phyloP scores from a whole-genome alignment of 2,888 invertebrate species.

The Asteroscopus sphinx region DNA sequence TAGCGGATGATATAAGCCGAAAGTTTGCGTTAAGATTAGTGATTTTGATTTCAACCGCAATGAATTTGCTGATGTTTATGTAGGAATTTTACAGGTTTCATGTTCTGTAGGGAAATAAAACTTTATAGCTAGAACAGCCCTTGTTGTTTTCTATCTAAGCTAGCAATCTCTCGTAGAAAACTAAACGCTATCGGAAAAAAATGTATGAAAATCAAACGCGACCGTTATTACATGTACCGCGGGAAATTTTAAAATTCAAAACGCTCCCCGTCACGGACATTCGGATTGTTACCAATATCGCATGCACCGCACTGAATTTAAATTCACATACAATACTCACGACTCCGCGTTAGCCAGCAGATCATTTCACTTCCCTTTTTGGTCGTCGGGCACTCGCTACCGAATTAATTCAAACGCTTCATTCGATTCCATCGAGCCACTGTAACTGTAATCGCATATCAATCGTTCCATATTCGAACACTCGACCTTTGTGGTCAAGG shows the following conservation, averaged over 20 bases:
- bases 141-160: slow-evolving; percentile 34
- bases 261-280: slow-evolving; percentile 71
- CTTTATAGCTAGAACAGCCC: slow-evolving; percentile 25
- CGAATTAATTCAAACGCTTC: slow-evolving; percentile 66
- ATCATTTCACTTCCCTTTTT: slow-evolving; percentile 67
- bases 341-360: slow-evolving; percentile 57
- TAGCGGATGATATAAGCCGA: slow-evolving; percentile 53
- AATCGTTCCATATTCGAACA: slow-evolving; percentile 78
- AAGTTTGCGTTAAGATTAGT: slow-evolving; percentile 41
- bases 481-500: slow-evolving; percentile 75
- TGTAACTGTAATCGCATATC: slow-evolving; percentile 71
- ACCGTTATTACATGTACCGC: slow-evolving; percentile 59
- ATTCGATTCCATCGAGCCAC: slow-evolving; percentile 69
- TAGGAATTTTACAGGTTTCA: slow-evolving; percentile 19
- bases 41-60: slow-evolving; percentile 41
- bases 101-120: slow-evolving; percentile 25
- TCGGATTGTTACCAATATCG: slow-evolving; percentile 81
- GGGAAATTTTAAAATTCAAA: slow-evolving; percentile 80
- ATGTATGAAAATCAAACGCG: slow-evolving; percentile 70
- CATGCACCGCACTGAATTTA: slow-evolving; percentile 76
- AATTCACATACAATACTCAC: slow-evolving; percentile 69
- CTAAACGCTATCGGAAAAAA: slow-evolving; percentile 55
- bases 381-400: slow-evolving; percentile 67
- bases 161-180: slow-evolving; percentile 42
- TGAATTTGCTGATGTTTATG: slow-evolving; percentile 28